A percentile compares a stretch with the other conserved stretches of the same genome.
phyloP scores from a whole-genome alignment of 2,113 vertebrate genomes.

The Cynocephalus volans region DNA sequence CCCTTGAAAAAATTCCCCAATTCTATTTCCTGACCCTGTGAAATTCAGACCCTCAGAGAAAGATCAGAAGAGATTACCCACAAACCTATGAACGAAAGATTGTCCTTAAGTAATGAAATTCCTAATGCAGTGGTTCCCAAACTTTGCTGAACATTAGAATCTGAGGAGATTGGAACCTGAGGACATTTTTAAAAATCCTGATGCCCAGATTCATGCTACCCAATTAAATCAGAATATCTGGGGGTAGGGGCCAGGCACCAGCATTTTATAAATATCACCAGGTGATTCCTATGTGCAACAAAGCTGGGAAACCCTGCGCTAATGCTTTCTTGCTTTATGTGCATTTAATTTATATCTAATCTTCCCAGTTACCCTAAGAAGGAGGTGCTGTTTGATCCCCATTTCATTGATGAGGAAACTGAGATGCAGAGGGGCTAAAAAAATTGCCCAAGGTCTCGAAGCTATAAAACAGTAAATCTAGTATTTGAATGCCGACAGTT shows the following conservation, averaged over 20 bases:
- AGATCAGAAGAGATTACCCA: constrained; percentile 21
- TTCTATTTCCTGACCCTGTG: constrained; percentile 34
- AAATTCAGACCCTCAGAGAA: neutral
- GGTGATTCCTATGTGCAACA: neutral
- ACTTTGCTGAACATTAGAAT: constrained; percentile 34
- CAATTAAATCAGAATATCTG: constrained; percentile 38
- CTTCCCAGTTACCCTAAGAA: constrained; percentile 25
- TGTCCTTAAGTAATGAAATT: constrained; percentile 54
- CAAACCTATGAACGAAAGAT: constrained; percentile 42
- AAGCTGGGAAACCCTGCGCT: neutral
- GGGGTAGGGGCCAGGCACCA: neutral
- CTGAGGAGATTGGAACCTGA: constrained; percentile 13
- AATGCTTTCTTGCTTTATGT: neutral
- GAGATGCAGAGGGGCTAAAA: constrained; percentile 11
- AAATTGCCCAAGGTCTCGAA: constrained; percentile 25
- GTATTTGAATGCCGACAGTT: constrained; percentile 36
- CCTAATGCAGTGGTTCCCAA: neutral
- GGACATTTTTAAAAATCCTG: neutral
- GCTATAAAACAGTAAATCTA: constrained; percentile 5
- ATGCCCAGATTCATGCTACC: neutral
- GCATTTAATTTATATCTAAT: constrained; percentile 40
- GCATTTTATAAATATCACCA: constrained; percentile 14
- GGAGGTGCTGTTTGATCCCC: neutral
- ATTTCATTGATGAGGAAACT: constrained; percentile 52
- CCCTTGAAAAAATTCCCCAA: constrained; percentile 16